Percentiles rank a stretch among this genome's conserved stretches.
Evolutionary conservation across 2,113 vertebrate genomes (phyloP).

Genomic region (Oryzias curvinotus): DNA sequence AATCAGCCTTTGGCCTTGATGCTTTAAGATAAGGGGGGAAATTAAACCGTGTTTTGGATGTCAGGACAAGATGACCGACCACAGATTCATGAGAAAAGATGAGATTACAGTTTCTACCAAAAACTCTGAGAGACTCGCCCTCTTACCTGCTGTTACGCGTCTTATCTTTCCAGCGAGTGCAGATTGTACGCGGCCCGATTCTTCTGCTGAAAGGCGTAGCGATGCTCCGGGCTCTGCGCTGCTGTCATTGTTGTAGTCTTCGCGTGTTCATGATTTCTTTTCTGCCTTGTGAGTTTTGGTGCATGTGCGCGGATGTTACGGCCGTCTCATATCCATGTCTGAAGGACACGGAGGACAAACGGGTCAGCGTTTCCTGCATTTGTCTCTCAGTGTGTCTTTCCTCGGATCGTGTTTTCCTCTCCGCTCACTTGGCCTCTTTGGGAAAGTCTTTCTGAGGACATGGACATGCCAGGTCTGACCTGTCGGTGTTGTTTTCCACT

Average conservation of each 20-base stretch:
- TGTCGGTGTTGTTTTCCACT: conserved; percentile 23
- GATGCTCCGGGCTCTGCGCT: conserved; percentile 14
- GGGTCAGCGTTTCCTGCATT: conserved; percentile 49
- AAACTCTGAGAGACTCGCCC: conserved; percentile 45
- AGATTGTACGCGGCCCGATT: conserved; percentile 8
- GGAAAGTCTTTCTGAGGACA: conserved; percentile 48
- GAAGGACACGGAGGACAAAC: conserved; percentile 30
- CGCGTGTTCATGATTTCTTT: background rate
- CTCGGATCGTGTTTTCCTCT: conserved; percentile 49
- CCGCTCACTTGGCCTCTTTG: conserved; percentile 17
- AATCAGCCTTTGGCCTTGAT: conserved; percentile 12
- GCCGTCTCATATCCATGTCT: conserved; percentile 19
- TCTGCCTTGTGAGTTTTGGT: background rate
- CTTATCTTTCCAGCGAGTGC: conserved; percentile 28
- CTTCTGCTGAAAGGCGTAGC: conserved; percentile 28
- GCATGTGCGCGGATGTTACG: conserved; percentile 11
- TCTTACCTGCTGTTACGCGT: background rate
- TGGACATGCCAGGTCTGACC: conserved; percentile 38
- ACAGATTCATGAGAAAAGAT: conserved; percentile 19
- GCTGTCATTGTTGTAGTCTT: conserved; percentile 10
- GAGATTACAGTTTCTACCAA: conserved; percentile 39
- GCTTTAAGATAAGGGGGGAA: conserved; percentile 23
- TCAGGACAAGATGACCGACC: conserved; percentile 5
- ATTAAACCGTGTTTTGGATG: conserved; percentile 9
- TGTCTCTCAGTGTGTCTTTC: conserved; percentile 48